Percentiles rank a stretch among this genome's conserved stretches.
phyloP scores from a whole-genome alignment of 2,888 invertebrate genomes.

The Actias luna region DNA sequence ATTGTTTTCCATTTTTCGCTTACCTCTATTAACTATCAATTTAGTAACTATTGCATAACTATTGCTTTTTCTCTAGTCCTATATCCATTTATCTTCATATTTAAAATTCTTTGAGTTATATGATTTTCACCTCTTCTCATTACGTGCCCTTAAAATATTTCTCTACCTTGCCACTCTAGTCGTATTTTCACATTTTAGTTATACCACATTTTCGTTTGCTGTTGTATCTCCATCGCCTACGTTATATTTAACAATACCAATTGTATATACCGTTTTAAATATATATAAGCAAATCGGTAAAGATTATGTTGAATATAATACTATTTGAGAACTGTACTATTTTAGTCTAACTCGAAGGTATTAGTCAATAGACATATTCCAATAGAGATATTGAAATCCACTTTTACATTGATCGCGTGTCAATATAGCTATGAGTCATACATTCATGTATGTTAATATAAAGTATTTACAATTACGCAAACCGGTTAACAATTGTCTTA shows the following conservation, averaged over 20 bases:
- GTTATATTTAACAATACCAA: background rate
- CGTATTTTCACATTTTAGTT: too few relatives aligned
- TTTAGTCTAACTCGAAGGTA: background rate
- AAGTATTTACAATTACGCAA: constrained; percentile 15
- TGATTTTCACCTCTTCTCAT: background rate
- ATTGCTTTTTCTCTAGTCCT: too few relatives aligned
- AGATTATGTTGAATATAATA: background rate
- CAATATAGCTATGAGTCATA: constrained; percentile 16
- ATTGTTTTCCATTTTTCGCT: too few relatives aligned
- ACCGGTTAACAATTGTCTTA: constrained; percentile 7
- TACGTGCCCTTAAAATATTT: too few relatives aligned
- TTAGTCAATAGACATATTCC: too few relatives aligned
- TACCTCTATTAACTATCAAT: too few relatives aligned
- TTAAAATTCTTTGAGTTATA: too few relatives aligned
- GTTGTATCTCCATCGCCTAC: too few relatives aligned
- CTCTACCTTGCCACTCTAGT: too few relatives aligned
- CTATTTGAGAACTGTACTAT: background rate
- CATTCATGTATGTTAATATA: constrained; percentile 10
- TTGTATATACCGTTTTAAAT: background rate
- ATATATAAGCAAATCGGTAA: background rate
- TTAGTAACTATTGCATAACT: too few relatives aligned
- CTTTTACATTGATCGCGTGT: constrained; percentile 15
- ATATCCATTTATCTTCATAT: too few relatives aligned
- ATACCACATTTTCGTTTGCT: too few relatives aligned
- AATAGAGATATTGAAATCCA: constrained; percentile 4